A percentile compares a stretch with the other conserved stretches of the same genome.
Conservation (phyloP, 2,888 invertebrate genomes). For the Troilus luridus region DNA sequence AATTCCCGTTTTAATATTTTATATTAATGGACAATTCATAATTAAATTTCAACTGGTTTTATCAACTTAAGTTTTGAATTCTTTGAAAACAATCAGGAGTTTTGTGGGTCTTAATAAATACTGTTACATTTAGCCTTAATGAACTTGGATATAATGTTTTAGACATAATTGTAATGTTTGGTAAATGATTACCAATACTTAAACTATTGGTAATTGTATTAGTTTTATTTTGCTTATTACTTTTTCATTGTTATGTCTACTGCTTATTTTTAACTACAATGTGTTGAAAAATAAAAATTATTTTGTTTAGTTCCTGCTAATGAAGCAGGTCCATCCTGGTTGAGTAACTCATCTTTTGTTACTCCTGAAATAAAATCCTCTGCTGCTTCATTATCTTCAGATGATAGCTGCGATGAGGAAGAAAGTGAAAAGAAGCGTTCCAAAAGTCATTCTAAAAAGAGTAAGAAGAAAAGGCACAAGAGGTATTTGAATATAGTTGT, state of each 20-base stretch:
- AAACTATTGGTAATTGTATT: not conserved
- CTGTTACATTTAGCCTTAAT: not conserved
- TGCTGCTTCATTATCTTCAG: not conserved
- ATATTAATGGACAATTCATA: not conserved
- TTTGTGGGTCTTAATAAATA: not conserved
- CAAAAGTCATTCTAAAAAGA: slow-evolving; percentile 26
- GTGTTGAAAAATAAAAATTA: not conserved
- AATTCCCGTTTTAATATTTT: not conserved
- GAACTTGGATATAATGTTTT: not conserved
- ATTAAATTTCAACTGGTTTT: not conserved
- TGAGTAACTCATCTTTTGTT: slow-evolving; percentile 37
- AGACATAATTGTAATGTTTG: not conserved
- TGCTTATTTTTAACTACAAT: not conserved
- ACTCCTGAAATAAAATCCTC: not conserved
- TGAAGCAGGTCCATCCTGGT: slow-evolving; percentile 47
- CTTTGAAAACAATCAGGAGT: too few relatives aligned
- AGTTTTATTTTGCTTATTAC: not conserved
- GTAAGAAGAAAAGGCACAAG: slow-evolving; percentile 9
- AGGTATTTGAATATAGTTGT: not conserved
- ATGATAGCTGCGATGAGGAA: not conserved
- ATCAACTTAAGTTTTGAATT: too few relatives aligned
- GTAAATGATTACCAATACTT: too few relatives aligned
- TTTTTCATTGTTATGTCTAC: not conserved
- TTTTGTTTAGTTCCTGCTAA: not conserved
- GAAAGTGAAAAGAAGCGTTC: not conserved